A percentile compares a stretch with the other conserved stretches of the same genome.
phyloP scores from a whole-genome alignment of 2,797 vertebrate species.

The Acanthornis magna region DNA sequence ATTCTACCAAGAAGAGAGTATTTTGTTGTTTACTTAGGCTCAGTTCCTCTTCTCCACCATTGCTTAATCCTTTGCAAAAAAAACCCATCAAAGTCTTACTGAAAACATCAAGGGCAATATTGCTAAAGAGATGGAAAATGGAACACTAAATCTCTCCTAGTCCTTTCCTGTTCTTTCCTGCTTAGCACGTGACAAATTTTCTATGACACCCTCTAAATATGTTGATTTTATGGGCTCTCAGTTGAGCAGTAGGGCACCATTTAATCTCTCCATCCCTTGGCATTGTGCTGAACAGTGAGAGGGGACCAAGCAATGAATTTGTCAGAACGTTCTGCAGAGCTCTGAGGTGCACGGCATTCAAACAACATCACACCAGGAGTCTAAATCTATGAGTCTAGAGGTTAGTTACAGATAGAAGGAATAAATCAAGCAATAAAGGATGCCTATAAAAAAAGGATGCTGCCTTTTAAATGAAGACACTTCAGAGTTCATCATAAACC shows the following conservation, averaged over 20 bases:
- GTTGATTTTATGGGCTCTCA: slow-evolving; percentile 28
- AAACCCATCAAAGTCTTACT: neutral
- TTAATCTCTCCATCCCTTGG: neutral
- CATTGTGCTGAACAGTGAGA: slow-evolving; percentile 19
- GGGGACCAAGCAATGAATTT: slow-evolving; percentile 22
- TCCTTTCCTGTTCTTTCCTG: neutral
- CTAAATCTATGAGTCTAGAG: slow-evolving; percentile 42
- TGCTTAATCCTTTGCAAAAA: neutral
- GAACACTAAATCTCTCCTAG: neutral
- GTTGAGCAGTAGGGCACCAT: neutral
- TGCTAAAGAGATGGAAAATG: neutral
- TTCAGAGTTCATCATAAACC: slow-evolving; percentile 55
- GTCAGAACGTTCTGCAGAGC: neutral
- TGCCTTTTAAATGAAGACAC: slow-evolving; percentile 50
- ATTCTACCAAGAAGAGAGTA: neutral
- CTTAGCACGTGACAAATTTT: slow-evolving; percentile 14
- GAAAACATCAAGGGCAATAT: neutral
- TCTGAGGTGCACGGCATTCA: neutral
- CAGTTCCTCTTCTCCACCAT: neutral
- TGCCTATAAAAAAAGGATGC: slow-evolving; percentile 15
- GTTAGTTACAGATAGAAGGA: slow-evolving; percentile 43
- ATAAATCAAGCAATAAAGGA: slow-evolving; percentile 60
- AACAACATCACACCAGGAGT: slow-evolving; percentile 21
- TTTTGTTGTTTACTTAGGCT: neutral
- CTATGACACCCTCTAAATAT: neutral